Conservation (phyloP, 2,113 vertebrate genomes). For the Chitala chitala region DNA sequence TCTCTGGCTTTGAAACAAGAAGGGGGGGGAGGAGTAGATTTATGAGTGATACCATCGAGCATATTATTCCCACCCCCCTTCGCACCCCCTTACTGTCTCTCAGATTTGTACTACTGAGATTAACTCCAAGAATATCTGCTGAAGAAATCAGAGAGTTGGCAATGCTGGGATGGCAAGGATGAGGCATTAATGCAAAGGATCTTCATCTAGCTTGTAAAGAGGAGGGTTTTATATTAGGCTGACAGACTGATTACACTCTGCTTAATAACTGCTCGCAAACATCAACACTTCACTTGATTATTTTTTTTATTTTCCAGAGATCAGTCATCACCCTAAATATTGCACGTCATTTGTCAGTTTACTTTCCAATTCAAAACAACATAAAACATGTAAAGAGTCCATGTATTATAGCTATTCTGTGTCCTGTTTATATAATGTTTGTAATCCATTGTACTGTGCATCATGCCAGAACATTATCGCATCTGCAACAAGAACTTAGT, state of each 20-base stretch:
- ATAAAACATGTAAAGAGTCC: neutral
- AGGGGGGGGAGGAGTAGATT: too few species aligned
- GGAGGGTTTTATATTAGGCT: neutral
- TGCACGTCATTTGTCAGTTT: too few species aligned
- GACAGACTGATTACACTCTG: neutral
- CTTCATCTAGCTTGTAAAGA: neutral
- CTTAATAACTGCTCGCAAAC: neutral
- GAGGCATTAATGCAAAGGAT: neutral
- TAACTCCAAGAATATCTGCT: neutral
- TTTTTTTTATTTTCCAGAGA: too few species aligned
- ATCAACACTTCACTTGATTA: neutral
- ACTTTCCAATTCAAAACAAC: neutral
- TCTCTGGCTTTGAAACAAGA: conserved; percentile 7
- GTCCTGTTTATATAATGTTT: too few species aligned
- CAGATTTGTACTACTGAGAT: neutral
- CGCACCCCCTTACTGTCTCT: neutral
- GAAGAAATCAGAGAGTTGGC: neutral
- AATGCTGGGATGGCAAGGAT: neutral
- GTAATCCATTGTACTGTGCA: too few species aligned
- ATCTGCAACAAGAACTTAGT: too few species aligned
- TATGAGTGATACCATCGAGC: neutral
- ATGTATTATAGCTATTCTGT: too few species aligned
- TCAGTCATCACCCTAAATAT: neutral
- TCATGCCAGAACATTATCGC: too few species aligned
- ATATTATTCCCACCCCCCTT: too few species aligned